A percentile compares a stretch with the other conserved stretches of the same genome.
These are phyloP conservation scores for Brachypteracias leptosomus DNA, from an alignment of 2,113 vertebrate species.

Conservation along the genomic window DNA sequence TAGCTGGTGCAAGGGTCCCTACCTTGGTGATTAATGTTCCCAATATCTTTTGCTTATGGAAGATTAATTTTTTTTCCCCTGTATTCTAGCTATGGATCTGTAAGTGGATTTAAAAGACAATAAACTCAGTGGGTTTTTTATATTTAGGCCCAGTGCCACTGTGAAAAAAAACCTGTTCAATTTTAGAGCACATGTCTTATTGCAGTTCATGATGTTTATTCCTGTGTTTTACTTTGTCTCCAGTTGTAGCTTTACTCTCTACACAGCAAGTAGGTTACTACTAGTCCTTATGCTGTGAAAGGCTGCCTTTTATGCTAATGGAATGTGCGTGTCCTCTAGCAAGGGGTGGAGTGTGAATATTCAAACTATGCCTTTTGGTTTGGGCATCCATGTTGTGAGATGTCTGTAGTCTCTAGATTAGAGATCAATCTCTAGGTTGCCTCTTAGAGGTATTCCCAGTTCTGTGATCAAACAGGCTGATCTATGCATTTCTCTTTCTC, in stretches of 20 bases:
- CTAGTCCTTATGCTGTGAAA: neutral
- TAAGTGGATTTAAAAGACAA: neutral
- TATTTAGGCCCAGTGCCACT: neutral
- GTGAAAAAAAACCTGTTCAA: neutral
- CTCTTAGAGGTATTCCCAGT: neutral
- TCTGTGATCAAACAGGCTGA: neutral
- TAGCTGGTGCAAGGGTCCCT: neutral
- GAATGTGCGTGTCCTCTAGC: neutral
- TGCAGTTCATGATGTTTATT: neutral
- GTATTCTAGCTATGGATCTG: neutral
- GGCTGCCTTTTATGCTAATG: neutral
- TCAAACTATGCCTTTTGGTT: neutral
- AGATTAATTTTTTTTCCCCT: neutral
- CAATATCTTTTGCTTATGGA: neutral
- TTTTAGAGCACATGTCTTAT: neutral
- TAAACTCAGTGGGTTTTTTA: neutral
- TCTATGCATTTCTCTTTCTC: neutral
- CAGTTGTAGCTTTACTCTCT: neutral
- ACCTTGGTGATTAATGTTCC: neutral
- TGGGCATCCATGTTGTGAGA: neutral
- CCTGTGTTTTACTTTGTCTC: neutral
- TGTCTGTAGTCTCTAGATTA: neutral
- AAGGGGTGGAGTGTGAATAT: neutral
- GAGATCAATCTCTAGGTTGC: neutral
- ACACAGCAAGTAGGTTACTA: neutral